Percentiles rank a stretch among this genome's conserved stretches.
Evolutionary conservation across 2,113 vertebrate species (phyloP).

Genomic region (Pogonocichla stellata): DNA sequence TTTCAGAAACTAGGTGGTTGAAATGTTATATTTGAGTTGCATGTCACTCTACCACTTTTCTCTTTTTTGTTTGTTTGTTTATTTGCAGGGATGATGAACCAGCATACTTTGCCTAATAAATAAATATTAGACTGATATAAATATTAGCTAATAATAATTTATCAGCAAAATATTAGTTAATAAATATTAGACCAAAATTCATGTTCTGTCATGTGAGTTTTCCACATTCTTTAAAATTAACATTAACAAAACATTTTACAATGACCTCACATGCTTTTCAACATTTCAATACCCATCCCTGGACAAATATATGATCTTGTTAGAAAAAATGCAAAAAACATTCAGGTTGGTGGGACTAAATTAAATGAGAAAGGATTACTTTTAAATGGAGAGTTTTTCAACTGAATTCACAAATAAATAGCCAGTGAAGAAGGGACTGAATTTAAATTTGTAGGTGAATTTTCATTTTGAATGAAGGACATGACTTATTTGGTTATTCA

Average conservation of each 20-base stretch:
- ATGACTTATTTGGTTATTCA: neutral
- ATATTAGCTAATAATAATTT: neutral
- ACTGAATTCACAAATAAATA: neutral
- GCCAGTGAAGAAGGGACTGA: neutral
- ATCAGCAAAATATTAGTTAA: neutral
- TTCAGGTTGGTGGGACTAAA: neutral
- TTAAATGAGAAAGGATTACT: neutral
- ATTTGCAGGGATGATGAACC: neutral
- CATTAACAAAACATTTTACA: neutral
- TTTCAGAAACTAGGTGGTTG: neutral
- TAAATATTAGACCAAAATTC: neutral
- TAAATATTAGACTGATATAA: neutral
- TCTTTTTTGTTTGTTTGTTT: neutral
- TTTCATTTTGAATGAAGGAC: neutral
- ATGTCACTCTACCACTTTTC: neutral
- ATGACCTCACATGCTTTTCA: neutral
- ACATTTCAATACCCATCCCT: neutral
- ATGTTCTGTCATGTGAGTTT: neutral
- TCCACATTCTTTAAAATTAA: neutral
- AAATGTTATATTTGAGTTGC: neutral
- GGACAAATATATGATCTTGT: fast-evolving
- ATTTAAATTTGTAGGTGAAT: neutral
- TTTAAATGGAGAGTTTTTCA: neutral
- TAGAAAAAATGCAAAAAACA: neutral
- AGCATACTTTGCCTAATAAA: neutral